Base-by-base conservation (phyloP, 1,140 invertebrate species). In the Bombus soroeensis region DNA sequence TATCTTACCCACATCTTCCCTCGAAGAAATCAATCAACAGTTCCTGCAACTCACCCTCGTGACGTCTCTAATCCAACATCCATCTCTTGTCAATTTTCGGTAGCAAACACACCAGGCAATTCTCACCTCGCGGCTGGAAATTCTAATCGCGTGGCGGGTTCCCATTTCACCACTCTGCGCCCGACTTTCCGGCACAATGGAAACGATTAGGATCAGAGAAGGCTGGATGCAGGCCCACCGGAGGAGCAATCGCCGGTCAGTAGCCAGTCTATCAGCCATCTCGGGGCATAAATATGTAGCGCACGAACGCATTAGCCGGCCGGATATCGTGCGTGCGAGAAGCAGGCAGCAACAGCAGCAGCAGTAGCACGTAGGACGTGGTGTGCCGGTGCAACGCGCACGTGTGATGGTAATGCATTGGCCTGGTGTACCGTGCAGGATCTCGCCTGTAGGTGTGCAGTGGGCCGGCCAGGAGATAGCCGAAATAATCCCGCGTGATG, bases 401-500 rank as follows among this genome's bases (percentile, higher is more conserved):
- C 75, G 75, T 83, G 75, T 71, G 53, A 78, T 37, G 57, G 77
- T 81, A 47, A 64, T 66, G 57, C 80, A 88, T 88, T 71, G 70
- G 41, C 73, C 71, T 59, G 71, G 6, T 80, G 83, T 83, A 73
- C 59, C 71, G 77, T 53, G 76, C 37, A 85, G 64, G 47, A 28
- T 73, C 57, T 39, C 22, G 71, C n/a, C 43, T 39, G 85, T 91
- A 91, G 90, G 90, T 90, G 91, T 82, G 79, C 77, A 81, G 86
- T 93, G 89, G 92, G 90, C 86, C 88, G 91, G 92, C 88, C 91
- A 85, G 75, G 83, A 92, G 93, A 93, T 93, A 93, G 92, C 92
- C 93, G 88, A 92, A 91, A 93, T 94, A 94, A 94, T 93, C 93
- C 93, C 76, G 81, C 81, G 87, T 94, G 94, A 94, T 94, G 93